Evolutionary conservation across 2,113 vertebrate genomes (phyloP), one percentile per base, ranked within the genome.

Genomic region (Speoplatyrhinus poulsoni): DNA sequence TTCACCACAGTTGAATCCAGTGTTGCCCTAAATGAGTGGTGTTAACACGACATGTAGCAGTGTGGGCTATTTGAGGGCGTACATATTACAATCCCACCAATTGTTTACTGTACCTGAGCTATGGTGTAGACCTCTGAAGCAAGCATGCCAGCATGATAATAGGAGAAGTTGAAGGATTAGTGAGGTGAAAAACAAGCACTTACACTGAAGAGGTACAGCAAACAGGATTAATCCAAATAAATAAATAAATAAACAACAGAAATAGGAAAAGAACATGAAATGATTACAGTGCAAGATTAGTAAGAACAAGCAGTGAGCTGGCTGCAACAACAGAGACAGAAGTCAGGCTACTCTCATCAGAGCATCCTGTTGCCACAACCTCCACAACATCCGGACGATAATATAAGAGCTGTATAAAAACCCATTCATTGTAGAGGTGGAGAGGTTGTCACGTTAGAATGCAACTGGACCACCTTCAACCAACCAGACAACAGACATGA

Each of bases 1-100:
- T 65, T 95, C 91, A 0, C 90, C 92, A 66, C 96, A 98, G 81
- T 91, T 94, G 15, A 88, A 92, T 59, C 96, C 96, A 1, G 93
- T 92, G 74, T 92, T 96, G 41, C 95, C 95, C 96, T 98, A 60
- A 15, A 69, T 2, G 54, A 67, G 47, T 58, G 59, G 46, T 6
- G 71, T 19, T 26, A 19, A 58, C 17, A 58, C 9, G 26, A 58
- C 56, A 57, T 26, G 12, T n/a, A 36, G 12, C 10, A 9, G 4
- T 8, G n/a, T 8, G 4, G 58, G 11, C 49, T 15, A 11, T 52
- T 52, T 3, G 3, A 52, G 13, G 4, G 49, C 3, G 0, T 11
- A 52, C 49, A 4, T 15, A 52, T 41, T 60, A 66, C 13, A 62
- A 50, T 62, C 70, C 46, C 62, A 46, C 46, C 67, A 68, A 64